A percentile compares a stretch with the other conserved stretches of the same genome.
These are phyloP conservation scores for Pheosia tremula DNA, from an alignment of 2,888 invertebrate genomes.

Conservation along the genomic window DNA sequence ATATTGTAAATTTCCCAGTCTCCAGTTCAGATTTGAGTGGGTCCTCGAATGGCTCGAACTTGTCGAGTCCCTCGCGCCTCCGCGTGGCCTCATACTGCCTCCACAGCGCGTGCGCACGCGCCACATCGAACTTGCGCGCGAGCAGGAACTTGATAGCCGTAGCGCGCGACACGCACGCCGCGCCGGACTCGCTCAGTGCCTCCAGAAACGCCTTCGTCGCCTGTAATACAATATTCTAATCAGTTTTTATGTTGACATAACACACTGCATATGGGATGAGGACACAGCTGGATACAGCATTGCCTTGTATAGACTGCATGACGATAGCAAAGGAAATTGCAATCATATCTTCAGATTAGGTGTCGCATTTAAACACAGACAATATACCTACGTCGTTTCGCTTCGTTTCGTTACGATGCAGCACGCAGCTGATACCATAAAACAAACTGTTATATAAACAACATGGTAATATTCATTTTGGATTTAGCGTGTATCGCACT, in stretches of 20 bases:
- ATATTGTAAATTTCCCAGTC: conserved; percentile 97
- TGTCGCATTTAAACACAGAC: too few relatives aligned
- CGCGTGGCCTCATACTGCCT: conserved; percentile 96
- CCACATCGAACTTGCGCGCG: conserved; percentile 97
- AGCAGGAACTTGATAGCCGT: conserved; percentile 97
- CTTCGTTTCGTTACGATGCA: not conserved
- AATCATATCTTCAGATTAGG: too few relatives aligned
- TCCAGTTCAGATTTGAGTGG: conserved; percentile 93
- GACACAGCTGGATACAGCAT: too few relatives aligned
- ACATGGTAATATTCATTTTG: not conserved
- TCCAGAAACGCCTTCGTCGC: conserved; percentile 93
- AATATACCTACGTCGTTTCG: too few relatives aligned
- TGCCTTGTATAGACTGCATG: too few relatives aligned
- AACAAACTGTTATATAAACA: not conserved
- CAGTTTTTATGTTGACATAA: not conserved
- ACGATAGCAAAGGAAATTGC: too few relatives aligned
- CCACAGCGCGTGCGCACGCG: conserved; percentile 95
- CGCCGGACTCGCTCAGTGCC: conserved; percentile 86
- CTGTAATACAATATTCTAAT: conserved; percentile 70
- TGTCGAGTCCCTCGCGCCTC: conserved; percentile 92
- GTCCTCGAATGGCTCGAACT: conserved; percentile 92
- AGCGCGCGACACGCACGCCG: conserved; percentile 88
- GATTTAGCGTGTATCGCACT: not conserved
- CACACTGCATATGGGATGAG: not conserved
- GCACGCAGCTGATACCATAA: not conserved